Evolutionary conservation across 2,888 invertebrate species (phyloP).

Genomic region (Drosophila phalerata): DNA sequence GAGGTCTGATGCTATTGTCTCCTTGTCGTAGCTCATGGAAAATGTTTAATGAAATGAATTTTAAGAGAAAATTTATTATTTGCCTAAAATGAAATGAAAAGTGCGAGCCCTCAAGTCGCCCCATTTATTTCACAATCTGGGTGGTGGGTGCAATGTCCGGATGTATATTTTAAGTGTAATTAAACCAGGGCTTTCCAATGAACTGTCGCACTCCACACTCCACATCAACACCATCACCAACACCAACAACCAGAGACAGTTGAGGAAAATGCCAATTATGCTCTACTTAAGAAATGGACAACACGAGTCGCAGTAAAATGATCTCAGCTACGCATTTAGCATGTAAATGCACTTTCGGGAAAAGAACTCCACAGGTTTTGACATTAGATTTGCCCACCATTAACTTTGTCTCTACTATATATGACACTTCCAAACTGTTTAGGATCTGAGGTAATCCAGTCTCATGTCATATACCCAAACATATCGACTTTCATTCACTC

Average conservation of each 20-base stretch:
- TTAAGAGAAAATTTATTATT: slow-evolving; percentile 77
- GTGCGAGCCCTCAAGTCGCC: slow-evolving; percentile 54
- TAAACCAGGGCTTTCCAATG: slow-evolving; percentile 54
- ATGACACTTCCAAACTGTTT: slow-evolving; percentile 26
- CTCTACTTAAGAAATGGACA: slow-evolving; percentile 31
- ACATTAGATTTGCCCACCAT: slow-evolving; percentile 1
- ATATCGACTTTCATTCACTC: slow-evolving; percentile 43
- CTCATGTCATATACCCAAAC: slow-evolving; percentile 9
- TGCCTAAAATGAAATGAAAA: slow-evolving; percentile 77
- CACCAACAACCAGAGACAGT: background rate
- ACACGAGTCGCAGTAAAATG: slow-evolving; percentile 34
- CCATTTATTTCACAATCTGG: slow-evolving; percentile 49
- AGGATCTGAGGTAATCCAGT: slow-evolving; percentile 39
- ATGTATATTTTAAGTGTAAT: slow-evolving; percentile 70
- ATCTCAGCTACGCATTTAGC: slow-evolving; percentile 21
- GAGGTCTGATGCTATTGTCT: slow-evolving; percentile 41
- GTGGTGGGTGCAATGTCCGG: slow-evolving; percentile 38
- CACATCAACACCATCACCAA: background rate
- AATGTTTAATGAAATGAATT: slow-evolving; percentile 81
- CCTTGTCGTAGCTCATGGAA: slow-evolving; percentile 58
- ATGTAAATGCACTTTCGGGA: slow-evolving; percentile 1
- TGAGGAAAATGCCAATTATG: slow-evolving; percentile 48
- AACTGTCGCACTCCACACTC: slow-evolving; percentile 36
- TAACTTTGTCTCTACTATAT: background rate
- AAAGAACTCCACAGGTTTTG: slow-evolving; percentile 3